These are phyloP conservation scores for Proisotoma minuta DNA, from an alignment of 2,888 invertebrate species.

Conservation along the genomic window DNA sequence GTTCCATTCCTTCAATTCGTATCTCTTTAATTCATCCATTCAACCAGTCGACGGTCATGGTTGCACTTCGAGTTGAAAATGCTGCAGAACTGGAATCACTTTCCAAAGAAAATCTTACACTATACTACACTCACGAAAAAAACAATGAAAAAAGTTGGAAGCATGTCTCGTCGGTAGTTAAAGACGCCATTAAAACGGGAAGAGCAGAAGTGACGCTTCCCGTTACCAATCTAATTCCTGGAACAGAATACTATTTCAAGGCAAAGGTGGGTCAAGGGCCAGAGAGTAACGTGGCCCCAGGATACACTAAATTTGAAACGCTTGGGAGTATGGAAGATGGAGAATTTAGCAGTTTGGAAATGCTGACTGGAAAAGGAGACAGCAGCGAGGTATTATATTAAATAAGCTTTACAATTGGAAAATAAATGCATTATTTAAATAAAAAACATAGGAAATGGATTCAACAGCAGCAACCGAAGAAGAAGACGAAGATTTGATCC, in stretches of 20 bases:
- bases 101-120: conserved; percentile 31
- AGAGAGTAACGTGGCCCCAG: conserved; percentile 41
- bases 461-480: not conserved
- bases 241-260: conserved; percentile 44
- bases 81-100: conserved; percentile 34
- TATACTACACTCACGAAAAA: conserved; percentile 38
- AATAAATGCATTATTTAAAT: too few relatives aligned
- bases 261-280: conserved; percentile 30
- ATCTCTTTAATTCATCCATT: conserved; percentile 38
- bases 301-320: conserved; percentile 26
- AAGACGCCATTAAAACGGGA: conserved; percentile 39
- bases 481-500: not conserved
- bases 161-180: conserved; percentile 30
- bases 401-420: too few relatives aligned
- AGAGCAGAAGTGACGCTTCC: conserved; percentile 38
- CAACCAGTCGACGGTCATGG: conserved; percentile 40
- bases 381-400: too few relatives aligned
- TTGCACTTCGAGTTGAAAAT: conserved; percentile 34
- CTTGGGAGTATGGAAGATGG: conserved; percentile 14
- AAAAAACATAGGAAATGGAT: not conserved
- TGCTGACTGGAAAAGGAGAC: too few relatives aligned
- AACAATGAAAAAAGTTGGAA: conserved; percentile 29
- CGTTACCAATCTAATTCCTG: conserved; percentile 30
- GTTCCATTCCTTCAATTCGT: conserved; percentile 26
- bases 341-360: conserved; percentile 21